phyloP scores from a whole-genome alignment of 2,797 vertebrate species.

The Rhinoraja longicauda region DNA sequence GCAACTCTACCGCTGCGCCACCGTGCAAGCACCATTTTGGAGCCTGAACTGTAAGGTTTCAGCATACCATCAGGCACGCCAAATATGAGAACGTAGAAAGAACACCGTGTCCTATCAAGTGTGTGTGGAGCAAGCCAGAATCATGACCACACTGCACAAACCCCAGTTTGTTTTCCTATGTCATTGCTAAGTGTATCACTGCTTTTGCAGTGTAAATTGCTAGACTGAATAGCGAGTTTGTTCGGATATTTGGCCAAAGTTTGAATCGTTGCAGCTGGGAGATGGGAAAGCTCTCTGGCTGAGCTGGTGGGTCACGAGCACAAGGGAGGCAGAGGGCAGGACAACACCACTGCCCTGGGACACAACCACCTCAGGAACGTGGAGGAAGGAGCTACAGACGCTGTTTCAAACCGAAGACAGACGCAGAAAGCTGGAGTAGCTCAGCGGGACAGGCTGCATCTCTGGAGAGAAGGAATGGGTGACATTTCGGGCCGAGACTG shows the following conservation, averaged over 20 bases:
- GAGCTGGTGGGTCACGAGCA: slow-evolving; percentile 60
- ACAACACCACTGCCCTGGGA: slow-evolving; percentile 49
- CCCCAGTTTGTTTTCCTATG: not conserved
- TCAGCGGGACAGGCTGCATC: too few species aligned
- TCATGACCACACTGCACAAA: not conserved
- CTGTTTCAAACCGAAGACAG: not conserved
- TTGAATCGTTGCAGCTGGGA: slow-evolving; percentile 52
- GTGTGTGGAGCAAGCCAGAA: not conserved
- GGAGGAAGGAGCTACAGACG: slow-evolving; percentile 7
- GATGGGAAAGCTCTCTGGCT: slow-evolving; percentile 61
- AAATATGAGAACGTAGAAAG: not conserved
- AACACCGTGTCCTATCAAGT: not conserved
- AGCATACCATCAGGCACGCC: not conserved
- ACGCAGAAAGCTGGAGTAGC: too few species aligned
- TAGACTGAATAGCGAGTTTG: not conserved
- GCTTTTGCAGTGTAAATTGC: not conserved
- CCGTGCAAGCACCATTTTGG: too few species aligned
- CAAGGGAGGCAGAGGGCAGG: slow-evolving; percentile 61
- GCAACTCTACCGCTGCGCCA: too few species aligned
- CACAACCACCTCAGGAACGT: too few species aligned
- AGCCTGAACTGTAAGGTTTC: not conserved
- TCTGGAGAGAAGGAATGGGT: too few species aligned
- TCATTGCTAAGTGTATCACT: not conserved
- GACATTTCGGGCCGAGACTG: too few species aligned
- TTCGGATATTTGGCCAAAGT: slow-evolving; percentile 49